Evolutionary conservation across 2,888 invertebrate genomes (phyloP).

Genomic region (Lasiommata megera): DNA sequence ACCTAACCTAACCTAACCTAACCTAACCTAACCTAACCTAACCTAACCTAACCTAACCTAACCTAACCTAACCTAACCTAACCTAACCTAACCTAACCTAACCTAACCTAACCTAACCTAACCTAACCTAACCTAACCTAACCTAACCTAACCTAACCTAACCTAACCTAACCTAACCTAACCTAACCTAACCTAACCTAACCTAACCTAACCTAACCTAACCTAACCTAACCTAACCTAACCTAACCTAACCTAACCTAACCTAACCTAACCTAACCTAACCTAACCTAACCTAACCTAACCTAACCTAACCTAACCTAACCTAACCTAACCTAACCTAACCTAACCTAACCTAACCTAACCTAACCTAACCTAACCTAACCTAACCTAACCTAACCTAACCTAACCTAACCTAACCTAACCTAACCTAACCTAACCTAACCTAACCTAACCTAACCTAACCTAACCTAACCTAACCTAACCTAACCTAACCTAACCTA

Average conservation of each 20-base stretch:
- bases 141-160: slow-evolving; percentile 11
- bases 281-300: slow-evolving; percentile 24
- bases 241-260: slow-evolving; percentile 28
- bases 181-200: slow-evolving; percentile 5
- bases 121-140: slow-evolving; percentile 11
- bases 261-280: slow-evolving; percentile 23
- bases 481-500: slow-evolving; percentile 13
- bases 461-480: slow-evolving; percentile 24
- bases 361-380: slow-evolving; percentile 21
- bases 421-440: slow-evolving; percentile 31
- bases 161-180: slow-evolving; percentile 5
- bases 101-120: slow-evolving; percentile 4
- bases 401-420: slow-evolving; percentile 20
- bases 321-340: slow-evolving; percentile 12
- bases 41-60: slow-evolving; percentile 10
- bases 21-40: slow-evolving; percentile 11
- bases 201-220: no score
- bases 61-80: slow-evolving; percentile 8
- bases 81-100: slow-evolving; percentile 9
- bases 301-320: slow-evolving; percentile 23
- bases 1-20: slow-evolving; percentile 3
- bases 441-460: slow-evolving; percentile 26
- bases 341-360: slow-evolving; percentile 18
- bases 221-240: slow-evolving; percentile 30
- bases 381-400: slow-evolving; percentile 21